Evolutionary conservation across 2,113 vertebrate genomes (phyloP), one percentile per base, ranked within the genome.

Genomic region (Struthidea cinerea): DNA sequence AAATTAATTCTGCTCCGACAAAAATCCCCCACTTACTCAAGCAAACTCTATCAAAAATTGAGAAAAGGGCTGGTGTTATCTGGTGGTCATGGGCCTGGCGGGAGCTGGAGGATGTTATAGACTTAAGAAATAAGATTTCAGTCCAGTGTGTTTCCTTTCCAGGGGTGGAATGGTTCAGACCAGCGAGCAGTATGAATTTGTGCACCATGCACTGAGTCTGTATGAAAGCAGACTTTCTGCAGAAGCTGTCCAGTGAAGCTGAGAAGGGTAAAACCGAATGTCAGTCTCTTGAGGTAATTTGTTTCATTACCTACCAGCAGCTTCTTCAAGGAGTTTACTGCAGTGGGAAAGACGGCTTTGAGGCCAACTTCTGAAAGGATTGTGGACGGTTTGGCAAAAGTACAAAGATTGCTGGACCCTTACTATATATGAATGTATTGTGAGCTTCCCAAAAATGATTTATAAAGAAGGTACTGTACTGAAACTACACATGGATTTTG

Each of bases 81-180:
- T 88, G 56, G 14, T 87, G 57, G 12, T 37, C 21, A 16, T 44
- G 52, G 52, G 21, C 6, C 11, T 92, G 80, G 23, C 20, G 69
- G 33, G 13, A 39, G 10, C 33, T 50, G 30, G 60, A 76, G 68
- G 16, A 41, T 67, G 47, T 47, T 59, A 6, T 41, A 39, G 90
- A 75, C 65, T 57, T 89, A 81, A 90, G 53, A 86, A 83, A 80
- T 44, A 64, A 56, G 26, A 47, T 92, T 87, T 93, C 86, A 61
- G 88, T 82, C 44, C 9, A 2, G 17, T 78, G 23, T 91, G 49
- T 94, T 87, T 95, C 71, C 47, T 87, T 96, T 94, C 32, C 98
- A 99, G 99, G 89, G 99, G 99, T 26, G 99, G 99, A 49, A 99
- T 99, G 99, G 99, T 99, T 96, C 99, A 99, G 95, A 99, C 99